Base-by-base conservation (phyloP, 1,140 invertebrate species). In the Panagrolaimus sp. region DNA sequence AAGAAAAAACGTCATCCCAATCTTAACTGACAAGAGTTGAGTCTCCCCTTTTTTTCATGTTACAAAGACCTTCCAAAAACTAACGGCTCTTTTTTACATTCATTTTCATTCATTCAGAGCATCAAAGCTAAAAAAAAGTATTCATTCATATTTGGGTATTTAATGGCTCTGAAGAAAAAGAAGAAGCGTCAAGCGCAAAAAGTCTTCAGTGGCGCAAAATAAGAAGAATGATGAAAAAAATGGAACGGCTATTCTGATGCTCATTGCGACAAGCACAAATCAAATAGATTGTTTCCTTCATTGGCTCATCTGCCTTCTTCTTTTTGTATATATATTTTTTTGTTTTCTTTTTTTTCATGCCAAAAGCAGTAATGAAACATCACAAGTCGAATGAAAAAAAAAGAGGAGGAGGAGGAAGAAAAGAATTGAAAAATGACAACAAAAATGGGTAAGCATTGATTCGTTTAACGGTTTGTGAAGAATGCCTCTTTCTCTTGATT, bases 181-280 rank as follows among this genome's bases (percentile, higher is more conserved):
- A 57, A 25, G 51, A 57, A 27, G 51, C 51, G 20, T 25, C 20
- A 20, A 20, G 51, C 51, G n/a, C 51, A 27, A 57, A 57, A 20
- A 25, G 51, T 27, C 51, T 25, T 57, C 51, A 25, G 31, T 38
- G 31, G 31, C 31, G 31, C 31, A 38, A 38, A 38, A 38, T 2
- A 38, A 38, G 31, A 38, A 38, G 31, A 38, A 38, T 38, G 31
- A 38, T 38, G 31, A 7, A 38, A 38, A 38, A 38, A 38, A 38
- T 38, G 31, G 31, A 38, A 38, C 27, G 20, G 51, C 51, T 57
- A 25, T 57, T 27, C 9, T 14, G 27, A 14, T 27, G 51, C 51
- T 57, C 51, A 57, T 57, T 57, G 51, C 51, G 51, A 57, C 51
- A 57, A 57, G 51, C 51, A 57, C 51, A 57, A 57, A 57, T 57